Percentiles rank a stretch among this genome's conserved stretches.
phyloP scores from a whole-genome alignment of 1,140 invertebrate genomes.

The Drosophila ficusphila region DNA sequence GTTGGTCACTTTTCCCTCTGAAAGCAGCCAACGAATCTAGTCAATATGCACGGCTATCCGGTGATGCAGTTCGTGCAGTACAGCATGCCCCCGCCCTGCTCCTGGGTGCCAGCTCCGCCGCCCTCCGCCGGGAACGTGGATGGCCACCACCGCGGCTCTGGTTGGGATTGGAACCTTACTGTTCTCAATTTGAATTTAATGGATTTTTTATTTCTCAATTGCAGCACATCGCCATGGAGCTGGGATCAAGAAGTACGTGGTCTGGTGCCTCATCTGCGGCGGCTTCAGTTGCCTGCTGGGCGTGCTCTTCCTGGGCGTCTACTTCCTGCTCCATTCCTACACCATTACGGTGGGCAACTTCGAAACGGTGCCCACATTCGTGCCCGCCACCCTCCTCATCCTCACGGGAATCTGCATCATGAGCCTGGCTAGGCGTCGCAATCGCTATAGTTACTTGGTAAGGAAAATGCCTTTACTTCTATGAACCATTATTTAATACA shows the following conservation, averaged over 20 bases:
- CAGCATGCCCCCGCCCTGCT: slow-evolving; percentile 85
- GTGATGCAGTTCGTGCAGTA: slow-evolving; percentile 87
- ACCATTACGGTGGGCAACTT: slow-evolving; percentile 92
- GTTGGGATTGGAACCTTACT: slow-evolving; percentile 13
- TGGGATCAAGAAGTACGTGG: slow-evolving; percentile 89
- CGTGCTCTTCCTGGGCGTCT: slow-evolving; percentile 90
- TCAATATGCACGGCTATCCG: slow-evolving; percentile 86
- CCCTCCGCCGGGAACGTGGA: slow-evolving; percentile 54
- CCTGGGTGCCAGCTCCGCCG: slow-evolving; percentile 84
- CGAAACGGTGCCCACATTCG: slow-evolving; percentile 93
- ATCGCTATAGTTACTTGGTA: slow-evolving; percentile 94
- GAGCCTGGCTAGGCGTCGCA: slow-evolving; percentile 91
- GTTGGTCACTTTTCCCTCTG: slow-evolving; percentile 11
- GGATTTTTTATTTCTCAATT: not conserved
- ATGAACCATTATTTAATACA: not conserved
- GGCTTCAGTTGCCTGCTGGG: slow-evolving; percentile 89
- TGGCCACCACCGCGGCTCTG: slow-evolving; percentile 57
- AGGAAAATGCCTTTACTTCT: slow-evolving; percentile 60
- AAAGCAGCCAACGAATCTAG: not conserved
- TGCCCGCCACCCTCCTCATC: slow-evolving; percentile 92
- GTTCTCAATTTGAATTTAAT: not conserved
- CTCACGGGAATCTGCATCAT: slow-evolving; percentile 93
- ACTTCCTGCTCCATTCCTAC: slow-evolving; percentile 90
- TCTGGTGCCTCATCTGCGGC: slow-evolving; percentile 90
- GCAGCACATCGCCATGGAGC: slow-evolving; percentile 76